Evolutionary conservation across 2,888 invertebrate species (phyloP).

Genomic region (Cataglyphis albicans): DNA sequence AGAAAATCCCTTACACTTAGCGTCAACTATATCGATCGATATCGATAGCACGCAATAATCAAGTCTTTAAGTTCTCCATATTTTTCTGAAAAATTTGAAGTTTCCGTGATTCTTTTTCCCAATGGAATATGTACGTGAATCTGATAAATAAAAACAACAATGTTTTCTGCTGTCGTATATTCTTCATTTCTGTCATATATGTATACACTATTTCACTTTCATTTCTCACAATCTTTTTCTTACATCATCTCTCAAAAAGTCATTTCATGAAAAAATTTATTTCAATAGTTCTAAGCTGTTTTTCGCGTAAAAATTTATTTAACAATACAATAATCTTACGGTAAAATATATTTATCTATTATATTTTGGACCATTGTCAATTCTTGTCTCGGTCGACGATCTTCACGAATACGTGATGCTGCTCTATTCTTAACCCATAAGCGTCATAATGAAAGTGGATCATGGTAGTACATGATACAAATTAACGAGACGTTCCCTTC

Average conservation of each 20-base stretch:
- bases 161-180: background rate
- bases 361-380: conserved; percentile 28
- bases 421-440: conserved; percentile 43
- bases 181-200: background rate
- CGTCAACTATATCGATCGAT: conserved; percentile 44
- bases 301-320: background rate
- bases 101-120: background rate
- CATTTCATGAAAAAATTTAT: background rate
- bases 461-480: conserved; percentile 8
- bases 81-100: background rate
- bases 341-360: background rate
- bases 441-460: conserved; percentile 35
- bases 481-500: conserved; percentile 15
- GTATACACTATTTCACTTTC: background rate
- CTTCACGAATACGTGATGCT: conserved; percentile 18
- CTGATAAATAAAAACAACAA: background rate
- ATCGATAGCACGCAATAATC: conserved; percentile 3
- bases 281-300: background rate
- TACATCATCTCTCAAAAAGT: background rate
- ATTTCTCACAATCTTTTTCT: background rate
- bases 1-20: background rate
- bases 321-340: background rate
- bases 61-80: background rate
- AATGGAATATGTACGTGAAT: background rate
- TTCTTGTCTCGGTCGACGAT: conserved; percentile 11